Base-by-base conservation (phyloP, 2,113 vertebrate genomes). In the Cepphus grylle region DNA sequence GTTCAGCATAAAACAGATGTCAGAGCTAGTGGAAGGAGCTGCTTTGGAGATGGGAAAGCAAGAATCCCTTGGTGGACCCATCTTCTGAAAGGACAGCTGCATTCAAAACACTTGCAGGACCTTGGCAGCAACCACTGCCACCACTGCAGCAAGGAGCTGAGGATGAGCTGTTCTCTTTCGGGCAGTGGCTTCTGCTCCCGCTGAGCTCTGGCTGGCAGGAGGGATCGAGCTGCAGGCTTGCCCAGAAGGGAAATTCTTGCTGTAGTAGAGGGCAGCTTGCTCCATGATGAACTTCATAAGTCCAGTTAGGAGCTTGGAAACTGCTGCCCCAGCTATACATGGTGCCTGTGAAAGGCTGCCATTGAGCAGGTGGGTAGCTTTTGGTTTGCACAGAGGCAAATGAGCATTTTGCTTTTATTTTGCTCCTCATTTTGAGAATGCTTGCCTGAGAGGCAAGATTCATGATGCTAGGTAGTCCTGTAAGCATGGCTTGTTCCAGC, bases 61-160 rank as follows among this genome's bases (percentile, higher is more conserved):
- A 55, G 17, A 77, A 59, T 69, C 38, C 16, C 19, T 55, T 40
- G 22, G 7, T 40, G 26, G 9, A 84, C 6, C 6, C 45, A 47
- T 25, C 45, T 45, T 45, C 45, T 45, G 45, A 45, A 45, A 45
- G 45, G 45, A 45, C 45, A 9, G 45, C 45, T 45, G 45, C 18
- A 45, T 19, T 45, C 18, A 45, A 45, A 45, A 45, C 18, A 45
- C 45, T 45, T 45, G 21, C 32, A 53, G 42, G 36, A 79, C n/a
- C 30, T 88, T 22, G n/a, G 10, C 22, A 49, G 20, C 0, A 0
- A 36, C 55, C 36, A 56, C 0, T 61, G 49, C 27, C 34, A 55
- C 43, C 18, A 14, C 42, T 40, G 36, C 15, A 67, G 42, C 27
- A 30, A 62, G 32, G 4, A 56, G 45, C 19, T 65, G 19, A 14